A percentile compares a stretch with the other conserved stretches of the same genome.
phyloP scores from a whole-genome alignment of 2,113 vertebrate species.

The Myodes glareolus region DNA sequence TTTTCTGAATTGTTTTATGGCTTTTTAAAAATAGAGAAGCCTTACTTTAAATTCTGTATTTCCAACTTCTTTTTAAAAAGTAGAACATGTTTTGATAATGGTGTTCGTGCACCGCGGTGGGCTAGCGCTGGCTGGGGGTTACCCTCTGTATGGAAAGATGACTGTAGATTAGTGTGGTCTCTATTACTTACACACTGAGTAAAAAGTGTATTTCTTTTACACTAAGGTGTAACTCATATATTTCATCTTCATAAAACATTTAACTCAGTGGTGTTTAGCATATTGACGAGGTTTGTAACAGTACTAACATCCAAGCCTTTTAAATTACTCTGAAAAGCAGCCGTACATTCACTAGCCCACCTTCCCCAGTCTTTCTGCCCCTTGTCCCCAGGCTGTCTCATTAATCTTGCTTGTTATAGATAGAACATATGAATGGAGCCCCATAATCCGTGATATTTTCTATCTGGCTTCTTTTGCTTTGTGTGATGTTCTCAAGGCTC shows the following conservation, averaged over 20 bases:
- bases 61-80: conserved; percentile 51
- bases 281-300: background rate
- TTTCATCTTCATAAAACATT: background rate
- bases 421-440: background rate
- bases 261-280: background rate
- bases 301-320: background rate
- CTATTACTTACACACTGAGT: background rate
- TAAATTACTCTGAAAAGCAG: conserved; percentile 2
- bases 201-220: background rate
- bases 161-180: background rate
- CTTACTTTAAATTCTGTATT: background rate
- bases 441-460: background rate
- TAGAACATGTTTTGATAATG: background rate
- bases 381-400: background rate
- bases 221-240: background rate
- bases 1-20: conserved; percentile 57
- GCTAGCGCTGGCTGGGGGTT: background rate
- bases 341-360: background rate
- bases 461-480: background rate
- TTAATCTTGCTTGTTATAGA: background rate
- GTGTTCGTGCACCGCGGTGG: background rate
- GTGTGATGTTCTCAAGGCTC: background rate
- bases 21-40: conserved; percentile 13
- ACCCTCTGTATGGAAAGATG: background rate
- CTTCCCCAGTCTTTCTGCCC: background rate